Percentiles rank a stretch among this genome's conserved stretches.
phyloP scores from a whole-genome alignment of 2,113 vertebrate species.

The Cygnus atratus region DNA sequence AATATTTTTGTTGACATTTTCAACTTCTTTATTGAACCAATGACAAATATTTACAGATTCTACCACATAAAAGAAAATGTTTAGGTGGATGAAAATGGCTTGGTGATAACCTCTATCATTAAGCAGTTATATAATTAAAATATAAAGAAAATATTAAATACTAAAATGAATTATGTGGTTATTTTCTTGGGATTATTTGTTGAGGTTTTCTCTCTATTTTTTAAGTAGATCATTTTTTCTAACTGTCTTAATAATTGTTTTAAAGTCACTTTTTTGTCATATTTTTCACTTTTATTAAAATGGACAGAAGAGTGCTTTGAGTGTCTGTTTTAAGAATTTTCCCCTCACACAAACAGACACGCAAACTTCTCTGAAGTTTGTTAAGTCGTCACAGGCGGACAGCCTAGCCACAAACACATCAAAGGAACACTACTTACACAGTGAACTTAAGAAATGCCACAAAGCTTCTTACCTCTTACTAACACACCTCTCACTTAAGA shows the following conservation, averaged over 20 bases:
- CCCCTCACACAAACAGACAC: neutral
- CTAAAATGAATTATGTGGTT: neutral
- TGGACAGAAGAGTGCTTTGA: neutral
- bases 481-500: neutral
- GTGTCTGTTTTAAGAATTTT: neutral
- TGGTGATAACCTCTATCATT: neutral
- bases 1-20: neutral
- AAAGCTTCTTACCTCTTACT: neutral
- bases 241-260: neutral
- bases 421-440: neutral
- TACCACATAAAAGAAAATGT: neutral
- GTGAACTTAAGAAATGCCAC: neutral
- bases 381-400: accelerated
- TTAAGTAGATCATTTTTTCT: neutral
- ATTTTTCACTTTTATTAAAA: neutral
- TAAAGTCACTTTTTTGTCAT: neutral
- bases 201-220: neutral
- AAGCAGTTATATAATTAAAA: neutral
- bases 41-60: neutral
- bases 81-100: neutral
- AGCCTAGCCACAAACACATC: neutral
- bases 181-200: neutral
- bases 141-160: neutral
- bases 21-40: neutral
- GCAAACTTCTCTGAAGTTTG: neutral